Percentiles rank a stretch among this genome's conserved stretches.
Conservation (phyloP, 1,140 invertebrate genomes). For the Megathymus violae region DNA sequence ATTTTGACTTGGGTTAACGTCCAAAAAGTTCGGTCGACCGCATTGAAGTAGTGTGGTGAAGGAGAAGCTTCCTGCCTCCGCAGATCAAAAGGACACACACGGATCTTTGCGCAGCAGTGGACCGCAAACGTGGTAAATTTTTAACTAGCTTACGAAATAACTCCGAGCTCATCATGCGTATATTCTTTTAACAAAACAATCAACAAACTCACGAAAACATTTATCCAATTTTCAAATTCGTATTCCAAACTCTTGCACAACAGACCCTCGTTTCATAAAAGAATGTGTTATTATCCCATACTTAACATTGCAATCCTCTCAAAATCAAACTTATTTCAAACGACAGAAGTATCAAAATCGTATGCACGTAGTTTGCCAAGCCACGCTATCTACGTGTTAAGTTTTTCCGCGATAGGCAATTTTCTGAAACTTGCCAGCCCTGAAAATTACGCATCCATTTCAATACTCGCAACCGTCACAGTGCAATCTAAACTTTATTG, state of each 20-base stretch:
- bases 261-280: constrained; percentile 4
- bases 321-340: constrained; percentile 28
- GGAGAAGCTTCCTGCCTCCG: too few species aligned
- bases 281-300: constrained; percentile 7
- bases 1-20: too few species aligned
- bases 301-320: neutral
- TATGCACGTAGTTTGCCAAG: neutral
- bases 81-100: too few species aligned
- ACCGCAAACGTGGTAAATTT: neutral
- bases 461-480: constrained; percentile 39
- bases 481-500: constrained; percentile 46
- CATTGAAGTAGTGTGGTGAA: too few species aligned
- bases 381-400: neutral
- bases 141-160: too few species aligned
- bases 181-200: neutral
- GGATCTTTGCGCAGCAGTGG: neutral
- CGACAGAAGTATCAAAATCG: neutral
- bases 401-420: constrained; percentile 39
- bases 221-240: constrained; percentile 4
- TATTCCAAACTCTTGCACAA: constrained; percentile 6
- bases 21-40: too few species aligned
- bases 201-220: neutral
- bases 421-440: constrained; percentile 54
- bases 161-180: too few species aligned
- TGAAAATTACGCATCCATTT: constrained; percentile 48